phyloP scores from a whole-genome alignment of 2,113 vertebrate species.

The Zosterops borbonicus region DNA sequence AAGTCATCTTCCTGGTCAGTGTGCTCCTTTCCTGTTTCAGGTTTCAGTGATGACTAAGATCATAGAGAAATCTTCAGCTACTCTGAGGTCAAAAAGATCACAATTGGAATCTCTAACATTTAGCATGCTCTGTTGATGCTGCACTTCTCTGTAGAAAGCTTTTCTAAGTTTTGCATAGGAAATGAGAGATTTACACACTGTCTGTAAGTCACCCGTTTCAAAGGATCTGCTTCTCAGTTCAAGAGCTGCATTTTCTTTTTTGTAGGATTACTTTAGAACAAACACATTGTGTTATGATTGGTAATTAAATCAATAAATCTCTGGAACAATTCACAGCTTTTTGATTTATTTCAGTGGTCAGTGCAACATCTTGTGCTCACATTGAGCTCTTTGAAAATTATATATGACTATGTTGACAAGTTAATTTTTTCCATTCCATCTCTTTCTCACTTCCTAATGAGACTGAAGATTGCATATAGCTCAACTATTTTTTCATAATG shows the following conservation, averaged over 20 bases:
- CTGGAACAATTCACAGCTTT: conserved; percentile 34
- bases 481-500: conserved; percentile 36
- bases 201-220: conserved; percentile 16
- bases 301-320: conserved; percentile 63
- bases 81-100: background rate
- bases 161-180: background rate
- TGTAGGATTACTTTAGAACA: conserved; percentile 2
- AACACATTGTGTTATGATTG: background rate
- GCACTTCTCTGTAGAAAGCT: background rate
- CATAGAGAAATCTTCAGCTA: background rate
- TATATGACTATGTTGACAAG: conserved; percentile 48
- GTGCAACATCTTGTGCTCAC: conserved; percentile 47
- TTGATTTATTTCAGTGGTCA: conserved; percentile 44
- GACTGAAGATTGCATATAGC: conserved; percentile 18
- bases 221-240: conserved; percentile 4
- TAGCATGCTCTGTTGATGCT: background rate
- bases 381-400: conserved; percentile 52
- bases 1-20: background rate
- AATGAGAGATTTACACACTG: background rate
- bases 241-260: conserved; percentile 20
- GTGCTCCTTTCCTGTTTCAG: background rate
- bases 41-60: background rate
- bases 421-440: conserved; percentile 64
- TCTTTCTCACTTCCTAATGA: conserved; percentile 56
- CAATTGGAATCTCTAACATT: background rate